Evolutionary conservation across 2,113 vertebrate genomes (phyloP).

Genomic region (Fregetta grallaria): DNA sequence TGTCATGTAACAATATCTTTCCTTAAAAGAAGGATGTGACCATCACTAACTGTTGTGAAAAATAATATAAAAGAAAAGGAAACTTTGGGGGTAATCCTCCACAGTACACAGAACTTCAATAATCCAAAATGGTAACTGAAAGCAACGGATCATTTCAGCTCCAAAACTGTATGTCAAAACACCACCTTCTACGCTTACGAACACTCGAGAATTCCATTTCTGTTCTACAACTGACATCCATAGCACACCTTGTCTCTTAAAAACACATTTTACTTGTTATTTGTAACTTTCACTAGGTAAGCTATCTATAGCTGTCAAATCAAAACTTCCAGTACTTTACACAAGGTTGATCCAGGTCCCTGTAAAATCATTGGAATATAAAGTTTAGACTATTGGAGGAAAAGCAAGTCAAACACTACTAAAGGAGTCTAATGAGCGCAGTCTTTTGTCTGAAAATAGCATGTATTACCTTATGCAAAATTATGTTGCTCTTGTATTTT

Average conservation of each 20-base stretch:
- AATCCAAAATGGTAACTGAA: background rate
- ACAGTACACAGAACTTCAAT: background rate
- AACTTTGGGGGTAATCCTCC: background rate
- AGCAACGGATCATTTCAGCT: background rate
- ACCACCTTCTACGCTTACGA: background rate
- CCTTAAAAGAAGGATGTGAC: background rate
- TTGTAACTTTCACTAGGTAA: background rate
- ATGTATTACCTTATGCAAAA: rapidly evolving
- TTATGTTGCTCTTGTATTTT: rapidly evolving
- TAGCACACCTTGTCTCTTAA: background rate
- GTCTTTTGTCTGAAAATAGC: rapidly evolving
- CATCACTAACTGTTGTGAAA: background rate
- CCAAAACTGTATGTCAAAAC: background rate
- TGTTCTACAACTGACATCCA: background rate
- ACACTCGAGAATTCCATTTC: background rate
- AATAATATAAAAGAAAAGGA: background rate
- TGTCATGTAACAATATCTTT: background rate
- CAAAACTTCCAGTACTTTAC: background rate
- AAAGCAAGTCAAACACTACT: background rate
- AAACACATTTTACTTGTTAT: background rate
- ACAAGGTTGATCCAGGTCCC: background rate
- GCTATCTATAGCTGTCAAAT: background rate
- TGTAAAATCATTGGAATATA: background rate
- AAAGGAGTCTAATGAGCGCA: background rate
- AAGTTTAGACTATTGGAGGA: background rate